phyloP scores from a whole-genome alignment of 2,888 invertebrate genomes.

The Oasisia sp. region DNA sequence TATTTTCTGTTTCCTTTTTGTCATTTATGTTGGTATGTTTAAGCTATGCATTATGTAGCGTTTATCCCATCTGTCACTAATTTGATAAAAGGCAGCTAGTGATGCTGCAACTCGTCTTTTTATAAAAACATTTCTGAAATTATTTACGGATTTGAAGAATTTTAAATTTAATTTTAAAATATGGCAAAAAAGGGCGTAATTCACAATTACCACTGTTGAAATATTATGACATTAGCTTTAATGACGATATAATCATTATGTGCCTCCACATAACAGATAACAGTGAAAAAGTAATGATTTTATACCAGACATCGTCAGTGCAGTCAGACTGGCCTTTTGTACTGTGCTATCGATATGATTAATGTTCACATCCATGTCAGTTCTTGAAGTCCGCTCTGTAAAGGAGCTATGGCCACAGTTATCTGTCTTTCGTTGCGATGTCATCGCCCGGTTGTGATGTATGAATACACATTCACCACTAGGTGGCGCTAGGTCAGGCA shows the following conservation, averaged over 20 bases:
- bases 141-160: too few relatives aligned
- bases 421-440: neutral
- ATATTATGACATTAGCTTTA: too few relatives aligned
- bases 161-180: too few relatives aligned
- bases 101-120: too few relatives aligned
- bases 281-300: too few relatives aligned
- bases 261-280: too few relatives aligned
- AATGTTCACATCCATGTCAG: neutral
- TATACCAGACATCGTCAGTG: too few relatives aligned
- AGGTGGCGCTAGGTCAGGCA: constrained; percentile 9
- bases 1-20: neutral
- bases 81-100: too few relatives aligned
- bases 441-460: neutral
- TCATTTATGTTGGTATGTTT: neutral
- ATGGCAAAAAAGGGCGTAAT: too few relatives aligned
- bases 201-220: too few relatives aligned
- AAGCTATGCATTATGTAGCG: neutral
- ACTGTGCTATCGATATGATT: neutral
- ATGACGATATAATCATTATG: too few relatives aligned
- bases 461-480: neutral
- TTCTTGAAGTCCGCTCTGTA: neutral
- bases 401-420: neutral
- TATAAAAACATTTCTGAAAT: too few relatives aligned
- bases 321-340: neutral
- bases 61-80: neutral